Evolutionary conservation across 2,797 vertebrate genomes (phyloP), one percentile per base, ranked within the genome.

Genomic region (Taeniopygia guttata): DNA sequence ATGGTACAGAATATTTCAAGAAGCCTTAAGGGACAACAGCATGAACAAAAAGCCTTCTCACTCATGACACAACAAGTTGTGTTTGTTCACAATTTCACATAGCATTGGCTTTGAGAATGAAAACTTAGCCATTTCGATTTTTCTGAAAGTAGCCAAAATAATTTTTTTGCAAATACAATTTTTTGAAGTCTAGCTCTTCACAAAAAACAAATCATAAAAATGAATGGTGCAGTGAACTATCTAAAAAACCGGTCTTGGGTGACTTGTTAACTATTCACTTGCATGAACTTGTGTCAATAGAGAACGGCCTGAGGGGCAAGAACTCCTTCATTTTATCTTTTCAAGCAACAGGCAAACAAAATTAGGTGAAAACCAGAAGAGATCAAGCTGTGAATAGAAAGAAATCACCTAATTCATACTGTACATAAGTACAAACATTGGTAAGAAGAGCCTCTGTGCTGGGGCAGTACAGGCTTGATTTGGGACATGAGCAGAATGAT

Each of bases 191-290:
- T 83, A 40, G 55, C 46, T 93, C 56, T 76, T 83, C 80, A 78
- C 43, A 69, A 73, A 73, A 90, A 95, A 80, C 48, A 90, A 90
- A 78, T 63, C 12, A 59, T 29, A 42, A 72, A 94, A 93, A 70
- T 89, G 79, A 86, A 82, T 22, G 29, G 58, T 75, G 42, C 68
- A 69, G 62, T 59, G 36, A 95, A 81, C 42, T 40, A 45, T 25
- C 60, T 84, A 90, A 63, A 89, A n/a, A 94, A 90, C 68, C 40
- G n/a, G 79, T 78, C 68, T 77, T 90, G 84, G 74, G 86, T 76
- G 78, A 92, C 85, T 84, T 94, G 84, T 94, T 96, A 96, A 96
- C 95, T 93, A 89, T 93, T 95, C 89, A 90, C 81, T 95, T 96
- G 74, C 30, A 90, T 18, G 54, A 81, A 85, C 25, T 67, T 80